Evolutionary conservation across 2,113 vertebrate species (phyloP), one percentile per base, ranked within the genome.

Genomic region (Lepidothrix coronata): DNA sequence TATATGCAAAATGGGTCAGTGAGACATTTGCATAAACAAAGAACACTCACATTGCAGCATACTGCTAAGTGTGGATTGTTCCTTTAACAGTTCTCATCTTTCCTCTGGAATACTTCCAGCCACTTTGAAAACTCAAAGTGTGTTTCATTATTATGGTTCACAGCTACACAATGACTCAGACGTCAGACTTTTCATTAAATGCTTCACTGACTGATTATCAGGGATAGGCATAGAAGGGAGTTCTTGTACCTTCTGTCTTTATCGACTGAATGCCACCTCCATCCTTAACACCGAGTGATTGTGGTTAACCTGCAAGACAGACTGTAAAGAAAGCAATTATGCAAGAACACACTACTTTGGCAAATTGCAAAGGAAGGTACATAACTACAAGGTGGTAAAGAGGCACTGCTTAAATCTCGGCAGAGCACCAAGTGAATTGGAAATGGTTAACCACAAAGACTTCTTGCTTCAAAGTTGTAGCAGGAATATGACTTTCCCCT

Each of bases 381-480:
- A 65, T 75, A 82, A 82, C 58, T 95, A 28, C 37, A 73, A 91
- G 62, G 28, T 65, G 37, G 44, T 43, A 91, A 73, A 79, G 49
- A 95, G 23, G n/a, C 33, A 80, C 39, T 94, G 57, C 94, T 97
- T 92, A 91, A 91, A 78, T 68, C 82, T 97, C 93, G 92, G 86
- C 90, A 95, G 52, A 87, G 68, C 54, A 95, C 20, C 73, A 68
- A 74, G 25, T 68, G 74, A 86, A 87, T 49, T 95, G 73, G 72
- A 91, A 89, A 90, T 70, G 70, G 91, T 96, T 95, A 96, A 68
- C 90, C 92, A 92, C 85, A 94, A 96, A 80, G 62, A 81, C 27
- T 88, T 94, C 48, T 97, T 68, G 15, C 96, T 97, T 96, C 86
- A 80, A 93, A 97, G 88, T 84, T 95, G 80, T 89, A 95, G 79